A percentile compares a stretch with the other conserved stretches of the same genome.
Conservation (phyloP, 2,888 invertebrate species). For the Sesia bembeciformis region DNA sequence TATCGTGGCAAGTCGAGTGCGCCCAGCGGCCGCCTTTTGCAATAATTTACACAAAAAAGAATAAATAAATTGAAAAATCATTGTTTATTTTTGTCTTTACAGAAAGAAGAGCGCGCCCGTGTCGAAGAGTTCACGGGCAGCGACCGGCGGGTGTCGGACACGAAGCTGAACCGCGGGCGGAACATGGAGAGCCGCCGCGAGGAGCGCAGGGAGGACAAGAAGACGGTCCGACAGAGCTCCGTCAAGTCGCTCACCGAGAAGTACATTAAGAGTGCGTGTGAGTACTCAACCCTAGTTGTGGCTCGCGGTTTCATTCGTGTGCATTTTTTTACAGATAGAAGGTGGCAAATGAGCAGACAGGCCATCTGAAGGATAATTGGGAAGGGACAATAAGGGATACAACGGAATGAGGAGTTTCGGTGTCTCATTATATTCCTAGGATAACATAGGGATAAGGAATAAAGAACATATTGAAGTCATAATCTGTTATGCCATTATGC, state of each 20-base stretch:
- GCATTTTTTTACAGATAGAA: neutral
- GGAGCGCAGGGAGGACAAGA: slow-evolving; percentile 39
- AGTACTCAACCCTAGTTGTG: slow-evolving; percentile 19
- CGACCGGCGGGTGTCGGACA: slow-evolving; percentile 38
- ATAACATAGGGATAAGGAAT: no score
- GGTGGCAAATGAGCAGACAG: no score
- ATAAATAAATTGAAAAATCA: neutral
- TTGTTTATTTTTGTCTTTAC: neutral
- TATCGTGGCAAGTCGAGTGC: no score
- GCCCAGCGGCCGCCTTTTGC: neutral
- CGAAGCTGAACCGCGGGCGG: slow-evolving; percentile 9
- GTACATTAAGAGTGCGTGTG: slow-evolving; percentile 80
- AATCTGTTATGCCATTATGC: no score
- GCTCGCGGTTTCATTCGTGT: neutral
- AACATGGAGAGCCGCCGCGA: slow-evolving; percentile 17
- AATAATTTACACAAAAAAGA: neutral
- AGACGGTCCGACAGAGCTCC: slow-evolving; percentile 79
- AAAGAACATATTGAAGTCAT: no score
- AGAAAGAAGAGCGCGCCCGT: slow-evolving; percentile 56
- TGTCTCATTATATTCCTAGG: no score
- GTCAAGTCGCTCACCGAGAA: slow-evolving; percentile 87
- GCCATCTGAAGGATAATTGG: no score
- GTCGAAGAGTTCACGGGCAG: slow-evolving; percentile 60
- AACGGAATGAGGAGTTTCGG: no score
- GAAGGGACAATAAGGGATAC: no score